Evolutionary conservation across 2,797 vertebrate genomes (phyloP), one percentile per base, ranked within the genome.

Genomic region (Hemibagrus guttatus): DNA sequence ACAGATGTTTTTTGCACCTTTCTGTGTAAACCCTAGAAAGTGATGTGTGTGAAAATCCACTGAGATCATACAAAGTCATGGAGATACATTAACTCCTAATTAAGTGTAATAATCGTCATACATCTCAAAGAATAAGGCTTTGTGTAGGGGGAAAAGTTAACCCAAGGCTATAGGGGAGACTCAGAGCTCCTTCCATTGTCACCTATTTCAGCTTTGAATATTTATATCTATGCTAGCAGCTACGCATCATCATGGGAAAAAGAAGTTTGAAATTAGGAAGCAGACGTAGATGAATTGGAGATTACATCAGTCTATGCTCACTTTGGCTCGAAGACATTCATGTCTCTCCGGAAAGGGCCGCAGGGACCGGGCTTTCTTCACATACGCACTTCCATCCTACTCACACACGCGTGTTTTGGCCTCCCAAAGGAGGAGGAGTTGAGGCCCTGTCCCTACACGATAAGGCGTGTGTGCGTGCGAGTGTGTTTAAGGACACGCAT

Each of bases 341-440:
- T 56, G 54, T 39, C 49, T 66, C 16, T 39, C 59, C 7, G 61
- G 49, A 83, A 61, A 9, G 69, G 42, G 49, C 90, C 76, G 61
- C 42, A 16, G 87, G 81, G 69, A 88, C 63, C 49, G 21, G 76
- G 78, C 69, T 31, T 82, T 83, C 84, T 84, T 78, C 85, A 80
- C 84, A 76, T 42, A 31, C 54, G 75, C 54, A 78, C 85, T 14
- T 71, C 74, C 54, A 42, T 66, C 52, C 31, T 28, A 63, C 74
- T 69, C n/a, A 82, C 83, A 80, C 84, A 46, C 76, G 69, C 61
- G 46, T 83, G 31, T 74, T 56, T 88, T 21, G 61, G 72, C 81
- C 87, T 90, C 88, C 87, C 90, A 58, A 79, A 87, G 87, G 90
- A 89, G 63, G 81, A 88, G 83, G 49, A 87, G 74, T 63, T 83